These are phyloP conservation scores for Pharmacophagus antenor DNA, from an alignment of 2,888 invertebrate genomes.

Conservation along the genomic window DNA sequence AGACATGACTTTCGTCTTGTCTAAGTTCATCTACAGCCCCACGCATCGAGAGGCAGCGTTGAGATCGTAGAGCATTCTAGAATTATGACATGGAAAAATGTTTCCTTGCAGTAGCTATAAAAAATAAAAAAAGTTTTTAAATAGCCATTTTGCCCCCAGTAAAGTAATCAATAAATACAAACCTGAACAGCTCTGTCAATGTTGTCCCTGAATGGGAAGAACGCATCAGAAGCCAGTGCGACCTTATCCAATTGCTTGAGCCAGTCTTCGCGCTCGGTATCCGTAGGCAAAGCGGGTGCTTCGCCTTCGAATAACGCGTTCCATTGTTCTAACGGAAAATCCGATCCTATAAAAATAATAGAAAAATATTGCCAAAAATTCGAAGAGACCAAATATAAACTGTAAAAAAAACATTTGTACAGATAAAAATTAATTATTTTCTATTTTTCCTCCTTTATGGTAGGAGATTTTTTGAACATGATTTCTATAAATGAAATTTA, in stretches of 20 bases:
- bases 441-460: no score
- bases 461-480: no score
- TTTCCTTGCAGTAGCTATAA: not conserved
- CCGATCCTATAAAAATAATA: constrained; percentile 81
- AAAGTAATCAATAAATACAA: no score
- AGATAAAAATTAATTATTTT: no score
- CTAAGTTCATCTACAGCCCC: no score
- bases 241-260: constrained; percentile 86
- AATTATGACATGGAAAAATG: no score
- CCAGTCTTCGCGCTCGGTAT: constrained; percentile 85
- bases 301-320: constrained; percentile 84
- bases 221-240: constrained; percentile 96
- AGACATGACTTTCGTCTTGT: no score
- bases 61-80: no score
- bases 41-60: no score
- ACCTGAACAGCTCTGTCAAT: constrained; percentile 96
- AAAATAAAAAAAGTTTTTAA: not conserved
- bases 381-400: not conserved
- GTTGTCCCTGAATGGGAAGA: constrained; percentile 99
- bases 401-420: no score
- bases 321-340: constrained; percentile 89
- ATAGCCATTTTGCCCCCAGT: no score
- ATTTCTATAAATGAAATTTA: no score
- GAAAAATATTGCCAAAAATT: not conserved
- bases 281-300: constrained; percentile 85